A percentile compares a stretch with the other conserved stretches of the same genome.
These are phyloP conservation scores for Takifugu ocellatus DNA, from an alignment of 2,797 vertebrate species.

Conservation along the genomic window DNA sequence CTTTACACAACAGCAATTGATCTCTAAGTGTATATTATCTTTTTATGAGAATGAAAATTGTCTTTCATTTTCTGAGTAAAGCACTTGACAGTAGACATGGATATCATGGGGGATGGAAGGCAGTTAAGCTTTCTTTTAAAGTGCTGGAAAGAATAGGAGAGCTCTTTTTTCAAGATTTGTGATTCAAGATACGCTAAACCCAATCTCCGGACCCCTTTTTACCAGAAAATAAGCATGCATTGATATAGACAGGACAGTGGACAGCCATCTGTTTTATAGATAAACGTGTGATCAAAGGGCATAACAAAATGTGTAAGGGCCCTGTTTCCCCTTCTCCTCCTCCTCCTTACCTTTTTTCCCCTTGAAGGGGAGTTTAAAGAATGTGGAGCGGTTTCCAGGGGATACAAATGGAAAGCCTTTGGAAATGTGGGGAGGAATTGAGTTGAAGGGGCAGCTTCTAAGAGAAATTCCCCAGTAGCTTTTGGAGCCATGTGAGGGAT, in stretches of 20 bases:
- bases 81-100: slow-evolving; percentile 59
- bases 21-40: slow-evolving; percentile 73
- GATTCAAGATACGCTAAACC: slow-evolving; percentile 62
- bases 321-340: slow-evolving; percentile 29
- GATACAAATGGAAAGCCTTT: slow-evolving; percentile 85
- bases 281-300: slow-evolving; percentile 81
- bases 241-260: slow-evolving; percentile 73
- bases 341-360: slow-evolving; percentile 23
- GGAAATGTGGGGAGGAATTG: slow-evolving; percentile 81
- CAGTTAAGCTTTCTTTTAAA: slow-evolving; percentile 38
- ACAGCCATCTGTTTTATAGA: slow-evolving; percentile 80
- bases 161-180: slow-evolving; percentile 60
- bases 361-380: slow-evolving; percentile 78
- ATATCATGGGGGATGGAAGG: slow-evolving; percentile 61
- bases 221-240: slow-evolving; percentile 56
- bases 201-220: slow-evolving; percentile 55
- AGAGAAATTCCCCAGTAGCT: slow-evolving; percentile 78
- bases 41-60: slow-evolving; percentile 48
- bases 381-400: slow-evolving; percentile 84
- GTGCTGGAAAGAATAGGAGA: slow-evolving; percentile 42
- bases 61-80: slow-evolving; percentile 57
- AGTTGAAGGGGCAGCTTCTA: slow-evolving; percentile 75
- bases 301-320: slow-evolving; percentile 75
- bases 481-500: slow-evolving; percentile 77
- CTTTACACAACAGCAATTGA: slow-evolving; percentile 61